Evolutionary conservation across 2,888 invertebrate species (phyloP).

Genomic region (Gibbula magus): DNA sequence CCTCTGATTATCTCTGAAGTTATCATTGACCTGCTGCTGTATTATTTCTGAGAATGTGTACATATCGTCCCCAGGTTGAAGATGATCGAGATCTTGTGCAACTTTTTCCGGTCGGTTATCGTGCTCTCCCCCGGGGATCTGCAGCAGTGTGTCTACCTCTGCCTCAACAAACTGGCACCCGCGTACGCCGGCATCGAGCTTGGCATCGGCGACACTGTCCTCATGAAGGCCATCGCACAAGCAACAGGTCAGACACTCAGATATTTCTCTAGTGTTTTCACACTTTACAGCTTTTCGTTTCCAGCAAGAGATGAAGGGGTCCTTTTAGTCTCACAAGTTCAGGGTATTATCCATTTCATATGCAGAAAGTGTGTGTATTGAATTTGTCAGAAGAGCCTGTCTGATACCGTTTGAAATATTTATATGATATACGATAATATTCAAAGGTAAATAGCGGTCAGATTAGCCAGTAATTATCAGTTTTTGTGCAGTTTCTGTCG

Average conservation of each 20-base stretch:
- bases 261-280: too few species aligned
- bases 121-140: constrained; percentile 92
- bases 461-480: too few species aligned
- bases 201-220: constrained; percentile 92
- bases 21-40: neutral
- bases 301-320: too few species aligned
- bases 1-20: neutral
- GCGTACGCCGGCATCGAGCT: constrained; percentile 95
- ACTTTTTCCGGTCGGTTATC: constrained; percentile 94
- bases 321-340: too few species aligned
- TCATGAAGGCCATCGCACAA: constrained; percentile 93
- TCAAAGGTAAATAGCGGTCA: too few species aligned
- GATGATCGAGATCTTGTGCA: constrained; percentile 92
- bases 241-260: constrained; percentile 68
- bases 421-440: too few species aligned
- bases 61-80: constrained; percentile 81
- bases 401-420: too few species aligned
- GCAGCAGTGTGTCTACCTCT: constrained; percentile 91
- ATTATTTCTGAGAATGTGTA: neutral
- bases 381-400: too few species aligned
- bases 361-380: too few species aligned
- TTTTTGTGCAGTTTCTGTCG: too few species aligned
- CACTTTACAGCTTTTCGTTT: too few species aligned
- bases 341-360: too few species aligned
- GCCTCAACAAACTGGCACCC: constrained; percentile 96